A percentile compares a stretch with the other conserved stretches of the same genome.
phyloP scores from a whole-genome alignment of 1,140 invertebrate genomes.

The Cardiocondyla obscurior region DNA sequence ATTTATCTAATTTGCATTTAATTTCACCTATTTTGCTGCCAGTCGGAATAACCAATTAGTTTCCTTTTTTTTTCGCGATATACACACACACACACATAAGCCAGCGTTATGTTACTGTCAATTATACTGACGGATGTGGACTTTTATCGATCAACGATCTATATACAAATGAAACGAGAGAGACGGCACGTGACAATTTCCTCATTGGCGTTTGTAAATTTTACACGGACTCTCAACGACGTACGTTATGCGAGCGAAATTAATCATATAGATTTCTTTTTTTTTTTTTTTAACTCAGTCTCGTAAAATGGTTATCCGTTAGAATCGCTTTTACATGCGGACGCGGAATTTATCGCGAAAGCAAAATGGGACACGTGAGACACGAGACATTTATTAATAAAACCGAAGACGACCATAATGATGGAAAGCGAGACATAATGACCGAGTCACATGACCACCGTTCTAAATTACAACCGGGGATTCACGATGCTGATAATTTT shows the following conservation, averaged over 20 bases:
- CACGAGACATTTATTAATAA: constrained; percentile 27
- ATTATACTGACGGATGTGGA: neutral
- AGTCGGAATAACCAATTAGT: neutral
- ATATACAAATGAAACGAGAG: constrained; percentile 2
- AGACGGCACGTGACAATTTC: constrained; percentile 13
- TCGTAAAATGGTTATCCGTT: neutral
- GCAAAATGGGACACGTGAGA: neutral
- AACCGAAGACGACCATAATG: neutral
- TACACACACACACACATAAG: neutral
- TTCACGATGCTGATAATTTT: neutral
- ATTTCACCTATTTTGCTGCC: neutral
- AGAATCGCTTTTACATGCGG: constrained; percentile 45
- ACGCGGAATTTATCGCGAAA: constrained; percentile 46
- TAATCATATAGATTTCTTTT: too few relatives aligned
- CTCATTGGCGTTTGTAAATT: constrained; percentile 18
- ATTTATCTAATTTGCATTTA: neutral
- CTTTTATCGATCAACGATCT: neutral
- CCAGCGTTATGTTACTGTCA: neutral
- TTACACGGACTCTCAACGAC: neutral
- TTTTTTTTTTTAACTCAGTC: constrained; percentile 75
- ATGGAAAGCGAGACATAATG: constrained; percentile 2
- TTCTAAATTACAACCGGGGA: neutral
- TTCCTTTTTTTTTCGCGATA: neutral
- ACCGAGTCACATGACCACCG: neutral
- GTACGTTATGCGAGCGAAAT: constrained; percentile 66